Evolutionary conservation across 2,797 vertebrate genomes (phyloP).

Genomic region (Lacerta bilineata): DNA sequence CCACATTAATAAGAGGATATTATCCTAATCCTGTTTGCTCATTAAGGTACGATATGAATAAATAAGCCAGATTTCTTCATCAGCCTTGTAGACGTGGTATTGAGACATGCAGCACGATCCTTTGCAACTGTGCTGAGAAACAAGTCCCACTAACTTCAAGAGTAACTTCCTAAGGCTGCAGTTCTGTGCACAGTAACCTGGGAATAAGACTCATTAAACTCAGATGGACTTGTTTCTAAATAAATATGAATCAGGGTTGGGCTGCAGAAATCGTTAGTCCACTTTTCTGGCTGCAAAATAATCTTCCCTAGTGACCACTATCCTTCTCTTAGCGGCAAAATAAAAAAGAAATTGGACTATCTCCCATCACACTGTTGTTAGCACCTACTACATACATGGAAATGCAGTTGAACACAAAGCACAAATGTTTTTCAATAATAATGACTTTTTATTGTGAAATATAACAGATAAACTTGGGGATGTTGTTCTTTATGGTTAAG

Average conservation of each 20-base stretch:
- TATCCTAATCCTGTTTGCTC: conserved; percentile 38
- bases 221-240: neutral
- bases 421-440: neutral
- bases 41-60: conserved; percentile 24
- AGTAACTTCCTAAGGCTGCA: neutral
- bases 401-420: conserved; percentile 26
- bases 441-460: conserved; percentile 18
- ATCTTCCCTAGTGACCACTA: neutral
- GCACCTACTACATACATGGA: neutral
- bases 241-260: neutral
- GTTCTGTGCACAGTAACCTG: neutral
- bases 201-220: neutral
- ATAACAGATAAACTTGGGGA: neutral
- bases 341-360: conserved; percentile 8
- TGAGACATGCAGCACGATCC: neutral
- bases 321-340: neutral
- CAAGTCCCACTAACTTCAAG: neutral
- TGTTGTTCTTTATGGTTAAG: conserved; percentile 39
- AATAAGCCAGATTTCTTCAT: conserved; percentile 28
- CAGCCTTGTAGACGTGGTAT: neutral
- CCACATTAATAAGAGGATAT: conserved; percentile 1
- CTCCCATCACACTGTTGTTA: neutral
- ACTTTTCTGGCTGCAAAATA: neutral
- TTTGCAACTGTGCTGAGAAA: neutral
- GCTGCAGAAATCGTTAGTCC: neutral